Evolutionary conservation across 2,113 vertebrate genomes (phyloP).

Genomic region (Grammomys surdaster): DNA sequence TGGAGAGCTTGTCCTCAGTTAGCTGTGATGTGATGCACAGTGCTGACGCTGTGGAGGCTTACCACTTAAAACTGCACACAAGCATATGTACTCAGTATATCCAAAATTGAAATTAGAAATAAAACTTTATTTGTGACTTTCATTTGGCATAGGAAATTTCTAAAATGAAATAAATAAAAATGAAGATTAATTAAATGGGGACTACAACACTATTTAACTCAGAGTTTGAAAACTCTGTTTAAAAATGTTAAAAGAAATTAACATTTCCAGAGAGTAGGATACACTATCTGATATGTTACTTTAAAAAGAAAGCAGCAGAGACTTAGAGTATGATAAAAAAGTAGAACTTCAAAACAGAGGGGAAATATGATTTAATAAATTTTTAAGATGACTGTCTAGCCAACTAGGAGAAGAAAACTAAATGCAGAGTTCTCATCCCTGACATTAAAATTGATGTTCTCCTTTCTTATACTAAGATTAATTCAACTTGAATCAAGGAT

Average conservation of each 20-base stretch:
- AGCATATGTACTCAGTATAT: background rate
- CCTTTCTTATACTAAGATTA: background rate
- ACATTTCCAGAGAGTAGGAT: background rate
- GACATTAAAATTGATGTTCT: conserved; percentile 21
- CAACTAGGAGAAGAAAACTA: background rate
- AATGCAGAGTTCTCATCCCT: background rate
- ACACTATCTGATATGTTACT: background rate
- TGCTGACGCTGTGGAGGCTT: background rate
- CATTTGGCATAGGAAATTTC: conserved; percentile 24
- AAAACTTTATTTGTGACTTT: conserved; percentile 18
- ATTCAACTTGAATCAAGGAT: conserved; percentile 19
- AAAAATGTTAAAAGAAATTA: conserved; percentile 41
- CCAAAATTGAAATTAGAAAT: conserved; percentile 47
- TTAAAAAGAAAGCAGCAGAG: background rate
- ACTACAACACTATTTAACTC: background rate
- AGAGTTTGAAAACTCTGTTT: conserved; percentile 47
- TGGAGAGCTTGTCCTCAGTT: background rate
- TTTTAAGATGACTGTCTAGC: background rate
- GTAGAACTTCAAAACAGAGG: conserved; percentile 30
- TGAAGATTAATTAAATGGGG: conserved; percentile 23
- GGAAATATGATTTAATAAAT: conserved; percentile 36
- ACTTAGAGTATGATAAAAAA: conserved; percentile 27
- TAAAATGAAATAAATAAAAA: conserved; percentile 34
- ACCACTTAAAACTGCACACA: background rate
- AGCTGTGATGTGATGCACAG: background rate